Conservation (phyloP, 2,113 vertebrate species). For the Paradoxurus hermaphroditus region DNA sequence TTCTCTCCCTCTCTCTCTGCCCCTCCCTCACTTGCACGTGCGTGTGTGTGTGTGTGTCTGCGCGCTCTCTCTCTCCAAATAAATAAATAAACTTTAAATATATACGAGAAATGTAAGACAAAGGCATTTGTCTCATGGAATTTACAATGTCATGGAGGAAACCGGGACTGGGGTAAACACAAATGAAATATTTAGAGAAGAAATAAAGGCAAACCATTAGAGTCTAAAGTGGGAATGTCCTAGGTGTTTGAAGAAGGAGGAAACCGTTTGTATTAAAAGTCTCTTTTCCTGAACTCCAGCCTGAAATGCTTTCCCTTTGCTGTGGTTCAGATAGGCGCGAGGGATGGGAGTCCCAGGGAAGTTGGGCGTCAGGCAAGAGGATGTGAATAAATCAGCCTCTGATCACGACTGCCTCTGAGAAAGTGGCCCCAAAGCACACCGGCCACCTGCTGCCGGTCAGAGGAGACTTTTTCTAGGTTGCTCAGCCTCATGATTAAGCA, state of each 20-base stretch:
- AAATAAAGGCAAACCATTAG: neutral
- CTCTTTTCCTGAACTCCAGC: neutral
- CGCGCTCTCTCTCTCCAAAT: too few species aligned
- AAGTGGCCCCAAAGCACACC: neutral
- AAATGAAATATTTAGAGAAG: conserved; percentile 2
- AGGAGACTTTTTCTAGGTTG: neutral
- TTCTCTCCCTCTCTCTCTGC: too few species aligned
- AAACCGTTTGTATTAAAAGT: neutral
- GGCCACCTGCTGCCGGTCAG: neutral
- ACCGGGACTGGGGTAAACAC: neutral
- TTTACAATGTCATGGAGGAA: neutral
- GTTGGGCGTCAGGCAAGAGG: neutral
- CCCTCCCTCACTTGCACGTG: too few species aligned
- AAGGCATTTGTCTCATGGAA: neutral
- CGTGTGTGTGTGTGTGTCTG: too few species aligned
- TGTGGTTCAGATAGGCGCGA: neutral
- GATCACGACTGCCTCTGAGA: neutral
- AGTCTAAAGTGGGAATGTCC: neutral
- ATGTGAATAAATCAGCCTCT: neutral
- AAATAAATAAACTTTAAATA: too few species aligned
- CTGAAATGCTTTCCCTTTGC: neutral
- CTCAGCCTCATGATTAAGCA: neutral
- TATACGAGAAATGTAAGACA: neutral
- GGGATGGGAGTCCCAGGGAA: neutral
- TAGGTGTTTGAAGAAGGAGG: neutral